These are phyloP conservation scores for Catalaphyllia jardinei DNA, from an alignment of 64 coral and sea anemone genomes.

Conservation along the genomic window DNA sequence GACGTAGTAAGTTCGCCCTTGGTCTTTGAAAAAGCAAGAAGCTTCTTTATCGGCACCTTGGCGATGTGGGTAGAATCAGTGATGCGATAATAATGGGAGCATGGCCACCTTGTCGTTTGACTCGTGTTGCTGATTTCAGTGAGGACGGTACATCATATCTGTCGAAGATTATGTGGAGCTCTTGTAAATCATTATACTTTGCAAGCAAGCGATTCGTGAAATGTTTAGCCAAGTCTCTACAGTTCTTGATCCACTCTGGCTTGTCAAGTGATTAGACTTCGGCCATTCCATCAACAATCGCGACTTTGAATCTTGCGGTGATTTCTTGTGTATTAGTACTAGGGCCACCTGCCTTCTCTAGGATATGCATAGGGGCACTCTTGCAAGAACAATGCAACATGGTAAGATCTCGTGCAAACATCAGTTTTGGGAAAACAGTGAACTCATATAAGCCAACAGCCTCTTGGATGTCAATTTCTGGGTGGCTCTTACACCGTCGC, in stretches of 20 bases:
- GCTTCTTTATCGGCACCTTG: conserved; percentile 22
- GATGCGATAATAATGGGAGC: conserved; percentile 23
- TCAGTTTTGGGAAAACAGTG: conserved; percentile 3
- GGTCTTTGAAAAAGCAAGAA: conserved; percentile 48
- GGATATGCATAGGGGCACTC: conserved; percentile 54
- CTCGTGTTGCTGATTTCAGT: too few species aligned
- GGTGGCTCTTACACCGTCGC: too few species aligned
- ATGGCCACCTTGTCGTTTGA: conserved; percentile 22
- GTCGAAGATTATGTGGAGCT: conserved; percentile 36
- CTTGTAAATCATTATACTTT: conserved; percentile 62
- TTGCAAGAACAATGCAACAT: conserved; percentile 69
- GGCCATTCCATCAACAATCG: too few species aligned
- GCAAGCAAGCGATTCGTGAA: conserved; percentile 50
- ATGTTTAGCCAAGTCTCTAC: too few species aligned
- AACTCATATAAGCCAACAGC: too few species aligned
- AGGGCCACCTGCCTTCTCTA: conserved; percentile 28
- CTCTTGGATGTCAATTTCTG: too few species aligned
- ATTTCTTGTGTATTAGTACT: too few species aligned
- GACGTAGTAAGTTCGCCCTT: conserved; percentile 55
- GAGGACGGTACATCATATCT: too few species aligned
- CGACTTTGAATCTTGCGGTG: too few species aligned
- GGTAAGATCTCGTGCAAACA: conserved; percentile 65
- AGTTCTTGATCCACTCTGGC: conserved; percentile 63
- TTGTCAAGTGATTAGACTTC: conserved; percentile 23
- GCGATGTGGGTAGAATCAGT: conserved; percentile 25